Evolutionary conservation across 1,140 invertebrate genomes (phyloP), one percentile per base, ranked within the genome.

Genomic region (Aphaenogaster ashmeadi): DNA sequence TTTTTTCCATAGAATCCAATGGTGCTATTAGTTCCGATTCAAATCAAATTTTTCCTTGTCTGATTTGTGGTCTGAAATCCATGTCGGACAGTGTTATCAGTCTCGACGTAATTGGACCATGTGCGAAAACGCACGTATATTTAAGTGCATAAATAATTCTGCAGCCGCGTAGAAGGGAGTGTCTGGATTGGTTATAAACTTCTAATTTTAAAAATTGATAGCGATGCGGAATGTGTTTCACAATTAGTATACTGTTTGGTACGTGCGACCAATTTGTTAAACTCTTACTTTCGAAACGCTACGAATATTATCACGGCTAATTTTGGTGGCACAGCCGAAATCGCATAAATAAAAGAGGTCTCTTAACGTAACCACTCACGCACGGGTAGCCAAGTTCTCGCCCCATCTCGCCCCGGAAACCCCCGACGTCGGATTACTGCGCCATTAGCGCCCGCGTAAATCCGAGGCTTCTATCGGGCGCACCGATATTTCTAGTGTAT

Each of bases 401-500:
- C 50, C 27, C 44, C 6, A 21, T 69, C 50, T 50, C n/a, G 15
- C 69, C 38, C n/a, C 60, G 18, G 44, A 47, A 54, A n/a, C 7
- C 47, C 15, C 41, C 50, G 56, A 54, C 54, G 75, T 15, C 27
- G 81, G 81, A 90, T 91, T 90, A 91, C 86, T 64, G 50, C 56
- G 27, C 50, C 67, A 56, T 50, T 81, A 47, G 62, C 66, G 58
- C 71, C 81, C 84, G n/a, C 78, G 33, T 80, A 78, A 85, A 90
- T 89, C 79, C 64, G 66, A 85, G 81, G 87, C 79, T 69, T 71
- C 66, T 56, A 90, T 90, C 79, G 74, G 72, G 84, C 86, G 87
- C 87, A 56, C 86, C 84, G 52, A 90, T 89, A 91, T 89, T 90
- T 91, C 87, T 89, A 75, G 89, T 81, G 72, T 87, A 89, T 90